Evolutionary conservation across 2,797 vertebrate genomes (phyloP).

Genomic region (Malurus leucopterus): DNA sequence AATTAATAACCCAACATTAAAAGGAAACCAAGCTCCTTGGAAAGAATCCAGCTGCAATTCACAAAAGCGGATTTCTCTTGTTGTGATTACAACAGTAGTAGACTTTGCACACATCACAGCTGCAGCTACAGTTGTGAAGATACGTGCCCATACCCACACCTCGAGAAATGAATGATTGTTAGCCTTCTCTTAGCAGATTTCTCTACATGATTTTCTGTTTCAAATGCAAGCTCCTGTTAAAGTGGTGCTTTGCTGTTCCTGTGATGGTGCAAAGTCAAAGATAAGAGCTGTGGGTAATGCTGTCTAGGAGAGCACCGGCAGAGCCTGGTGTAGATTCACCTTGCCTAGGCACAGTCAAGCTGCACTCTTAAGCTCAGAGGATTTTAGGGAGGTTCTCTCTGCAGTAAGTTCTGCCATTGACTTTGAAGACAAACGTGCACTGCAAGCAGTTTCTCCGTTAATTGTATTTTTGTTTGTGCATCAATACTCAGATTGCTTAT

Average conservation of each 20-base stretch:
- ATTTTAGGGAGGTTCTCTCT: not conserved
- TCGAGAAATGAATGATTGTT: not conserved
- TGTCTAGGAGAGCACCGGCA: not conserved
- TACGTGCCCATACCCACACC: not conserved
- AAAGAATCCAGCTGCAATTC: constrained; percentile 13
- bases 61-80: not conserved
- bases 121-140: not conserved
- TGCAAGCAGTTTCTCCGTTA: not conserved
- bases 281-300: not conserved
- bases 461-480: not conserved
- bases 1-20: constrained; percentile 29
- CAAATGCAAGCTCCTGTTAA: not conserved
- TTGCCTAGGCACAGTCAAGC: not conserved
- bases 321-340: not conserved
- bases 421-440: not conserved
- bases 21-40: constrained; percentile 14
- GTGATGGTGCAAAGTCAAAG: not conserved
- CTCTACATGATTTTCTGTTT: not conserved
- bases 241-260: not conserved
- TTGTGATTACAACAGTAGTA: not conserved
- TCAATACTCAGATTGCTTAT: not conserved
- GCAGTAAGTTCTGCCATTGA: not conserved
- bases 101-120: not conserved
- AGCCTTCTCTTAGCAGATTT: not conserved
- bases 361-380: not conserved